A percentile compares a stretch with the other conserved stretches of the same genome.
These are phyloP conservation scores for Arremon brunneinucha DNA, from an alignment of 2,797 vertebrate species.

Conservation along the genomic window DNA sequence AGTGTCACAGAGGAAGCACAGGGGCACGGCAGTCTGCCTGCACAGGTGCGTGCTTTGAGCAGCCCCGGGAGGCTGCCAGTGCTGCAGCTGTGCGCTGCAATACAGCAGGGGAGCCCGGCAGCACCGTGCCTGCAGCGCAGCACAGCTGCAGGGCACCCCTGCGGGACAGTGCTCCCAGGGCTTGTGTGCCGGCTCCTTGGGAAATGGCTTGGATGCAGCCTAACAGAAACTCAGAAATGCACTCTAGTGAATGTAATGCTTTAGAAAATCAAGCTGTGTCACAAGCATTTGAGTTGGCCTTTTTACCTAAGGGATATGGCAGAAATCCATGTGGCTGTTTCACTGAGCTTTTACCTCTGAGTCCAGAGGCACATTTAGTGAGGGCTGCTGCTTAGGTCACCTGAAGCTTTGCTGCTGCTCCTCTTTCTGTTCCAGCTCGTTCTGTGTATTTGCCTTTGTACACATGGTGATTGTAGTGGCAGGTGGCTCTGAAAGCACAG, in stretches of 20 bases:
- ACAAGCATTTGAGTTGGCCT: neutral
- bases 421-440: neutral
- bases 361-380: neutral
- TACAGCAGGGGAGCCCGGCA: constrained; percentile 35
- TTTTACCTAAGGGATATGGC: neutral
- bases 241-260: rapidly evolving
- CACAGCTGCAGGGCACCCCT: neutral
- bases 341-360: neutral
- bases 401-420: neutral
- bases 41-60: neutral
- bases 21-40: neutral
- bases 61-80: neutral
- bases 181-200: neutral
- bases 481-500: neutral
- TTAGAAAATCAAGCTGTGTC: neutral
- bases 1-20: neutral
- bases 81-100: constrained; percentile 47
- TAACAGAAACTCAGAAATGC: neutral
- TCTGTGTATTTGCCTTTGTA: neutral
- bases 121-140: neutral
- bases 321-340: neutral
- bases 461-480: rapidly evolving
- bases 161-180: neutral
- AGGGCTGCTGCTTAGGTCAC: neutral
- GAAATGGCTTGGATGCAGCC: neutral